Base-by-base conservation (phyloP, 2,797 vertebrate genomes). In the Xenentodon cancila region DNA sequence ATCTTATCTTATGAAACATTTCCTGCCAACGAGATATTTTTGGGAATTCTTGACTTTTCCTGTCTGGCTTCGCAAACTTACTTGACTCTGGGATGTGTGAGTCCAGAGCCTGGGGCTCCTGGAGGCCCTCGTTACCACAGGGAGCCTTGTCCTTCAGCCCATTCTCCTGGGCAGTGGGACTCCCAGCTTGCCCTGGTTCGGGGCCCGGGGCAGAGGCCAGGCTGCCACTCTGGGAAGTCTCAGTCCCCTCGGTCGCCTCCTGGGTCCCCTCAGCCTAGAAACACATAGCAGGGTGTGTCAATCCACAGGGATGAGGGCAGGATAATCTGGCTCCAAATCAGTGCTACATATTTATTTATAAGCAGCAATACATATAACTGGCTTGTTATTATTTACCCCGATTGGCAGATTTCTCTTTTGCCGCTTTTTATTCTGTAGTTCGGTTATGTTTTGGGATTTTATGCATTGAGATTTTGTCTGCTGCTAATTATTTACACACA, bases 41-140 rank as follows among this genome's bases (percentile, higher is more conserved):
- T 53, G 21, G 32, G 34, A 20, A 37, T 22, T 34, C 7, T 4
- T n/a, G 45, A 34, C 15, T 53, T 48, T 4, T 32, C 34, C 46
- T 13, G 5, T 25, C 20, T 19, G 19, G n/a, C 22, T 56, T 32
- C 18, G 65, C 56, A 45, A 63, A 96, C 97, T 96, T 92, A 99
- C 97, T 98, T 95, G 97, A 98, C 92, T 99, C 97, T 79, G 95
- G 96, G 92, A 98, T 98, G 87, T 88, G 90, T 17, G 94, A 90
- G 90, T 95, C 95, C 92, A 98, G 95, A 92, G 89, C 93, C 90
- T 93, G 94, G 64, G 89, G 84, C 91, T 96, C 96, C 92, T 86
- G 94, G 87, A 93, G 92, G 78, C 93, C 94, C 75, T 92, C 93
- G 55, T 81, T 76, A 84, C 83, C 89, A 84, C 92, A 85, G 77